Evolutionary conservation across 1,140 invertebrate species (phyloP).

Genomic region (Zaprionus davidi): DNA sequence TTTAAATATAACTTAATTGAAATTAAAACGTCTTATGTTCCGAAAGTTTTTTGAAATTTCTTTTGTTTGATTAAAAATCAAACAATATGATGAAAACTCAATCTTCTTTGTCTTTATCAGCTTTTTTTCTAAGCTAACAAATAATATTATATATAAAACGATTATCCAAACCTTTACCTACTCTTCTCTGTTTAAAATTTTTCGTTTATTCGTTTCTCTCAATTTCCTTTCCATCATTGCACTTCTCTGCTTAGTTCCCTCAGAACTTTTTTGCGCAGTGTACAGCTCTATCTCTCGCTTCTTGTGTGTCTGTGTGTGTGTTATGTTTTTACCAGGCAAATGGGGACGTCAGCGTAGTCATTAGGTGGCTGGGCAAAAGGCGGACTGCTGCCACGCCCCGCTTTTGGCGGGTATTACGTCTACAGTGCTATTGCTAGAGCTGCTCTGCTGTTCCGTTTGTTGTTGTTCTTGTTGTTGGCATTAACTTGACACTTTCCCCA

Average conservation of each 20-base stretch:
- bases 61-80: too few species aligned
- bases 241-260: background rate
- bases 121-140: too few species aligned
- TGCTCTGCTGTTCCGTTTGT: constrained; percentile 12
- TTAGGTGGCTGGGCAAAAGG: constrained; percentile 53
- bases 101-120: too few species aligned
- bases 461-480: constrained; percentile 61
- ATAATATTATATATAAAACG: too few species aligned
- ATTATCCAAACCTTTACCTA: too few species aligned
- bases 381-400: constrained; percentile 36
- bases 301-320: constrained; percentile 16
- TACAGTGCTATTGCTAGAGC: constrained; percentile 8
- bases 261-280: constrained; percentile 3
- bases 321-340: constrained; percentile 62
- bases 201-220: background rate
- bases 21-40: too few species aligned
- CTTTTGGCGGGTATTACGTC: constrained; percentile 15
- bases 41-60: too few species aligned
- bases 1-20: too few species aligned
- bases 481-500: constrained; percentile 79
- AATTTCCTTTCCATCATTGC: background rate
- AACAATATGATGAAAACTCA: too few species aligned
- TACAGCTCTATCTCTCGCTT: constrained; percentile 1
- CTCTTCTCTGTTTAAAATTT: background rate
- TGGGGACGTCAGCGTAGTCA: constrained; percentile 77